A percentile compares a stretch with the other conserved stretches of the same genome.
These are phyloP conservation scores for Theretra japonica DNA, from an alignment of 2,888 invertebrate genomes.

Conservation along the genomic window DNA sequence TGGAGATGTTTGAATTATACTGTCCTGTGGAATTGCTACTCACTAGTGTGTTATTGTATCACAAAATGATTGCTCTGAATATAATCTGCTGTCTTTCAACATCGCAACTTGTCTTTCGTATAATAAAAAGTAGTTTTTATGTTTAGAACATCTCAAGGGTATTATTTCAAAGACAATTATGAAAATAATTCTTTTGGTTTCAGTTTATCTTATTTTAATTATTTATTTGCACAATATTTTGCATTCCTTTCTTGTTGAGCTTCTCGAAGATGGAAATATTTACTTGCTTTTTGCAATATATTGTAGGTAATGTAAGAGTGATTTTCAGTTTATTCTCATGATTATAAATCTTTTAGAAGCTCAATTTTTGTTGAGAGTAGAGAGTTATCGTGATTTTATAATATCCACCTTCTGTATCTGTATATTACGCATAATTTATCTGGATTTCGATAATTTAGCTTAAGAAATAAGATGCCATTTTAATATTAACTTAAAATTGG, in stretches of 20 bases:
- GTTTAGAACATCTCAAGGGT: constrained; percentile 31
- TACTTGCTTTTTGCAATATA: constrained; percentile 23
- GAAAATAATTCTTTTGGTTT: constrained; percentile 42
- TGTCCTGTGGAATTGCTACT: constrained; percentile 73
- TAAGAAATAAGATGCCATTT: constrained; percentile 27
- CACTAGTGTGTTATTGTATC: constrained; percentile 55
- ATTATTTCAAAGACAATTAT: constrained; percentile 39
- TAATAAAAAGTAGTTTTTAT: constrained; percentile 32
- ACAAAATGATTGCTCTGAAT: constrained; percentile 36
- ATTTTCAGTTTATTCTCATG: constrained; percentile 32
- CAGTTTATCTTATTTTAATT: constrained; percentile 34
- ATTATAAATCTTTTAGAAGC: constrained; percentile 51
- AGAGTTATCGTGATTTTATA: constrained; percentile 46
- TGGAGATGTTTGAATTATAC: constrained; percentile 48
- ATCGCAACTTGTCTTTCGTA: constrained; percentile 33
- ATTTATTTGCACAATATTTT: constrained; percentile 57
- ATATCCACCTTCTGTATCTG: constrained; percentile 30
- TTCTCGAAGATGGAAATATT: constrained; percentile 48
- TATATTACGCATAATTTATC: constrained; percentile 39
- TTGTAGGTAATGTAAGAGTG: constrained; percentile 9
- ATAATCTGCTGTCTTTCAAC: constrained; percentile 40
- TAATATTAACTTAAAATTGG: constrained; percentile 22
- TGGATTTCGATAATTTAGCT: constrained; percentile 34
- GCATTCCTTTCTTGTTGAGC: constrained; percentile 61
- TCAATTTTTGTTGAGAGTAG: constrained; percentile 61